Conservation (phyloP, 2,113 vertebrate species). For the Bothrops jararaca region DNA sequence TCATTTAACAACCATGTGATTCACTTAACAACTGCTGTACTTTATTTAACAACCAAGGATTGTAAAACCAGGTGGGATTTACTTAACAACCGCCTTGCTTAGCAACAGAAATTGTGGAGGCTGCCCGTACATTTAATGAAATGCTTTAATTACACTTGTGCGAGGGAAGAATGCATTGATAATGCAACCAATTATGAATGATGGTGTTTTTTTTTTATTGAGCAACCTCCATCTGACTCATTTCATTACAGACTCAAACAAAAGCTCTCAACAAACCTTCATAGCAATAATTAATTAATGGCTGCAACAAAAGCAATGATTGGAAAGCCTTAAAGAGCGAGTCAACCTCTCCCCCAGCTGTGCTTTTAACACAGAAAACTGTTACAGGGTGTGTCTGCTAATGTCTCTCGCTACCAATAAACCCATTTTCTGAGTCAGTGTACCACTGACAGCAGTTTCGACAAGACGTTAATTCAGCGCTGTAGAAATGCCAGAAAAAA, state of each 20-base stretch:
- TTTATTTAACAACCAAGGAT: not conserved
- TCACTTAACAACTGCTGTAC: not conserved
- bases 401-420: constrained; percentile 48
- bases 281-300: constrained; percentile 54
- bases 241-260: constrained; percentile 51
- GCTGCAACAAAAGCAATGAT: constrained; percentile 45
- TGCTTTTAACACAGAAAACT: constrained; percentile 26
- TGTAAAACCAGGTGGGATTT: not conserved
- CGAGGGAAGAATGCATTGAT: constrained; percentile 1
- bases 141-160: not conserved
- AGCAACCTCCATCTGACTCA: constrained; percentile 39
- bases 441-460: constrained; percentile 32
- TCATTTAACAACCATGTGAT: not conserved
- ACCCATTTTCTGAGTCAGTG: constrained; percentile 35
- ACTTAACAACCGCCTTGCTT: not conserved
- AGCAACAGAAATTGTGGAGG: not conserved
- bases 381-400: not conserved
- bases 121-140: not conserved
- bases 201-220: constrained; percentile 21
- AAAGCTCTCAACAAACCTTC: constrained; percentile 41
- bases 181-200: not conserved
- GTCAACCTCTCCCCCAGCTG: constrained; percentile 20
- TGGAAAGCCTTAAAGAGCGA: constrained; percentile 49
- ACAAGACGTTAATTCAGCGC: constrained; percentile 59
- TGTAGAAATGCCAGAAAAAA: constrained; percentile 50